phyloP scores from a whole-genome alignment of 2,113 vertebrate genomes.

The Rhinogobius similis region DNA sequence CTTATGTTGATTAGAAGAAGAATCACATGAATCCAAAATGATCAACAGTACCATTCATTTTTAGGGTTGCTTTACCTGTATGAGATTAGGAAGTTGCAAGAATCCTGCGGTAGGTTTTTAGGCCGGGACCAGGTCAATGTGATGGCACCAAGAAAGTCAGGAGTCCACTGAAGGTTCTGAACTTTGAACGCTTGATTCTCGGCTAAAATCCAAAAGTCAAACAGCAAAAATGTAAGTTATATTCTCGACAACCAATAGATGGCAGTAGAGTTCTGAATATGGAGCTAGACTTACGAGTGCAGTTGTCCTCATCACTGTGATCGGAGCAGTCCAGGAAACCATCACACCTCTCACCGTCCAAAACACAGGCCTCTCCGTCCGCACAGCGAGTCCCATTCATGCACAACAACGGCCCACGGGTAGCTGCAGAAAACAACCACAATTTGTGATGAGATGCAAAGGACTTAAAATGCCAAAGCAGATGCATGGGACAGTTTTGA shows the following conservation, averaged over 20 bases:
- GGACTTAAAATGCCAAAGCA: too few species aligned
- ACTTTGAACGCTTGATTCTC: constrained; percentile 89
- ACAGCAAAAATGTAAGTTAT: background rate
- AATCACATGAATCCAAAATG: background rate
- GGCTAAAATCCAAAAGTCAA: constrained; percentile 59
- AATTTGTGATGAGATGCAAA: background rate
- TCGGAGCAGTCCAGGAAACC: constrained; percentile 94
- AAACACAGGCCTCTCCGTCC: constrained; percentile 87
- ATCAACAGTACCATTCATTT: background rate
- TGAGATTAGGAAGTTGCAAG: constrained; percentile 88
- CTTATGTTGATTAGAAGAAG: too few species aligned
- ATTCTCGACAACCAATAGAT: constrained; percentile 21
- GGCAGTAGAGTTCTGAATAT: constrained; percentile 18
- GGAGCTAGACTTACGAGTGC: constrained; percentile 77
- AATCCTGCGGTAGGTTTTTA: constrained; percentile 86
- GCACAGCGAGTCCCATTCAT: constrained; percentile 83
- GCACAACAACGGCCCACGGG: constrained; percentile 81
- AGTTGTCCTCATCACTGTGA: constrained; percentile 90
- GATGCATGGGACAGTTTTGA: background rate
- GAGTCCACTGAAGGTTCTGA: constrained; percentile 93
- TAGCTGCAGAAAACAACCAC: constrained; percentile 76
- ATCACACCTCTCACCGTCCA: constrained; percentile 84
- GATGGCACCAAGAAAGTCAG: constrained; percentile 86
- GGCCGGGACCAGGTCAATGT: constrained; percentile 91
- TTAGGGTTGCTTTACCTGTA: constrained; percentile 83